phyloP scores from a whole-genome alignment of 2,888 invertebrate species.

The Kryphioiulus occultus region DNA sequence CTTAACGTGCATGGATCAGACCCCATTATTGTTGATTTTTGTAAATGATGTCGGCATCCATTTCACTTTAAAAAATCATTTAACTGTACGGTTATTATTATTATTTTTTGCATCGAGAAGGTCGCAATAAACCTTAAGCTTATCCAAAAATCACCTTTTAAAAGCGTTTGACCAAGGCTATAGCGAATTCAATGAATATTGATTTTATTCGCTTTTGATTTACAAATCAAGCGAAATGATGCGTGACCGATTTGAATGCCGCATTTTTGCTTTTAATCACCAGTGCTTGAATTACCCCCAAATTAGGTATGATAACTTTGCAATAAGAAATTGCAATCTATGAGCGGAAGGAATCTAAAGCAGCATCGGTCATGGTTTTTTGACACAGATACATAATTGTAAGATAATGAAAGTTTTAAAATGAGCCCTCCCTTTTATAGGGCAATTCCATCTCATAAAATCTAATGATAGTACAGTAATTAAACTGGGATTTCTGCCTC shows the following conservation, averaged over 20 bases:
- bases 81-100: background rate
- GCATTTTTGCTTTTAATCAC: background rate
- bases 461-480: background rate
- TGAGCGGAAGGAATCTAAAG: background rate
- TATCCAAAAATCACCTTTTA: background rate
- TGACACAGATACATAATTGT: conserved; percentile 32
- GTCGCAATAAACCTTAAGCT: background rate
- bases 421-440: background rate
- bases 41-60: background rate
- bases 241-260: background rate
- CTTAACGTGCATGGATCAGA: too few relatives aligned
- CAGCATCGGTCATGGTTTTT: background rate
- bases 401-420: conserved; percentile 11
- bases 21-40: background rate
- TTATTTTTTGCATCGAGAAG: background rate
- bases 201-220: background rate
- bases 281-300: background rate
- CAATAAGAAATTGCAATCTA: background rate
- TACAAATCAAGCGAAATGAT: background rate
- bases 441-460: conserved; percentile 19
- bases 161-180: background rate
- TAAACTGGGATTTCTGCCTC: background rate
- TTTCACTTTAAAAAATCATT: background rate
- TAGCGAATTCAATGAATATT: background rate
- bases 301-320: background rate